These are phyloP conservation scores for Chironomus tepperi DNA, from an alignment of 1,140 invertebrate genomes.

Conservation along the genomic window DNA sequence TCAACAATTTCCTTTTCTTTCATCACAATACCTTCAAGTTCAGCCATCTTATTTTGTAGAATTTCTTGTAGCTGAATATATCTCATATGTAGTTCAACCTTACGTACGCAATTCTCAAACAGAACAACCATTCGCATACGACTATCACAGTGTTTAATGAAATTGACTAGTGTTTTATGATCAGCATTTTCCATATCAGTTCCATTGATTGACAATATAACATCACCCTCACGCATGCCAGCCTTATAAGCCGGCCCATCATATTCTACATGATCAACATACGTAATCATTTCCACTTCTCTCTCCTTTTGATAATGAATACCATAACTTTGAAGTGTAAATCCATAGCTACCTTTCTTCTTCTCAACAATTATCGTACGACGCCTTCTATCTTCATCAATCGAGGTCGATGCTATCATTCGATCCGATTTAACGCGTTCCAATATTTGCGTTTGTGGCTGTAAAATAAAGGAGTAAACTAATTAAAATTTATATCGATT, in stretches of 20 bases:
- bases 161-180: slow-evolving; percentile 81
- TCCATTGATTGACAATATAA: slow-evolving; percentile 91
- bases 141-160: slow-evolving; percentile 81
- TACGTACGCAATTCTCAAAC: slow-evolving; percentile 89
- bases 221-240: slow-evolving; percentile 89
- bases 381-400: slow-evolving; percentile 71
- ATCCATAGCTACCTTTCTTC: slow-evolving; percentile 84
- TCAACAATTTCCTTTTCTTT: slow-evolving; percentile 74
- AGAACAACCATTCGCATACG: slow-evolving; percentile 90
- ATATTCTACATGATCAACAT: slow-evolving; percentile 91
- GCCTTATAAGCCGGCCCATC: slow-evolving; percentile 81
- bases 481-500: no score
- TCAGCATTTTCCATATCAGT: slow-evolving; percentile 84
- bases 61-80: slow-evolving; percentile 81
- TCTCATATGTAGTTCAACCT: slow-evolving; percentile 84
- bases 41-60: slow-evolving; percentile 75
- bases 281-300: slow-evolving; percentile 81
- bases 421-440: slow-evolving; percentile 76
- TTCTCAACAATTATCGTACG: slow-evolving; percentile 88
- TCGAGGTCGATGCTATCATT: slow-evolving; percentile 54
- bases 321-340: slow-evolving; percentile 90
- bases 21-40: slow-evolving; percentile 72
- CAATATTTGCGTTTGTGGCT: slow-evolving; percentile 51
- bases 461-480: neutral
- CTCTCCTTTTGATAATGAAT: slow-evolving; percentile 86